A percentile compares a stretch with the other conserved stretches of the same genome.
These are phyloP conservation scores for Polypedilum pembai DNA, from an alignment of 1,140 invertebrate genomes.

Conservation along the genomic window DNA sequence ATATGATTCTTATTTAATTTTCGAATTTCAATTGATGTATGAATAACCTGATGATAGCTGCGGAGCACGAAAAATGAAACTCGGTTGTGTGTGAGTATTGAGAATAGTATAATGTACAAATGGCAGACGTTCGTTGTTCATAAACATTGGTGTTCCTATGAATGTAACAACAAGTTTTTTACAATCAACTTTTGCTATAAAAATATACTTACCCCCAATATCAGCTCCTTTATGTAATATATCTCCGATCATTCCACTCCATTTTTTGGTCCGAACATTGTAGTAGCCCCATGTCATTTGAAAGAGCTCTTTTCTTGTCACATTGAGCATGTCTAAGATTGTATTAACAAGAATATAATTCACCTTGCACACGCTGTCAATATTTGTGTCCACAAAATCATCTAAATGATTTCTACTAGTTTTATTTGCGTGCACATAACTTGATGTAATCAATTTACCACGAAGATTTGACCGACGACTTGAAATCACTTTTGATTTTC, in stretches of 20 bases:
- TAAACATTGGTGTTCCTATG: neutral
- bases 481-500: neutral
- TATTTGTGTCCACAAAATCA: conserved; percentile 29
- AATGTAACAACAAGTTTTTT: neutral
- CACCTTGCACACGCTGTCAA: conserved; percentile 31
- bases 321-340: conserved; percentile 30
- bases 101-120: neutral
- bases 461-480: neutral
- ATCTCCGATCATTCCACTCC: conserved; percentile 43
- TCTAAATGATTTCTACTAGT: neutral
- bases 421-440: neutral
- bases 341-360: conserved; percentile 29
- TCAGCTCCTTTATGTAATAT: conserved; percentile 32
- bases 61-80: conserved; percentile 31
- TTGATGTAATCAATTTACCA: neutral
- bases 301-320: neutral
- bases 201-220: conserved; percentile 33
- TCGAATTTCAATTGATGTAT: conserved; percentile 7
- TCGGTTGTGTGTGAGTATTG: conserved; percentile 23
- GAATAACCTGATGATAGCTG: conserved; percentile 28
- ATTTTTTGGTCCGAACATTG: conserved; percentile 37
- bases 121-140: neutral
- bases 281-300: conserved; percentile 34
- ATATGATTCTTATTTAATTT: neutral
- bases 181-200: neutral